Evolutionary conservation across 1,140 invertebrate genomes (phyloP).

Genomic region (Bombyx mandarina): DNA sequence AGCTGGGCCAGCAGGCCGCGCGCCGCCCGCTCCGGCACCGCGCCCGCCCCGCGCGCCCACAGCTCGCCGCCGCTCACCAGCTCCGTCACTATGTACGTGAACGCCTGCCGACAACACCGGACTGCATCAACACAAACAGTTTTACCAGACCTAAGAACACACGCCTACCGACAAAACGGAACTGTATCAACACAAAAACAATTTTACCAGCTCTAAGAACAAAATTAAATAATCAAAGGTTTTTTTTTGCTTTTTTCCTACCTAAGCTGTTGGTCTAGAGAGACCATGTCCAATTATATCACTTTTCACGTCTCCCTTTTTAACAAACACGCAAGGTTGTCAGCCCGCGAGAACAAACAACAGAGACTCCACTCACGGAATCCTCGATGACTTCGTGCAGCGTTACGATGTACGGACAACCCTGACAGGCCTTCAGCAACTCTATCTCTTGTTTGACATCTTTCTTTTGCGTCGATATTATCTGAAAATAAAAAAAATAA

Average conservation of each 20-base stretch:
- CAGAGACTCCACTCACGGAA: constrained; percentile 62
- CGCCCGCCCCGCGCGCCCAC: constrained; percentile 67
- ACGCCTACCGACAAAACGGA: too few species aligned
- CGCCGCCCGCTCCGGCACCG: constrained; percentile 69
- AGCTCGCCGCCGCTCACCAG: constrained; percentile 90
- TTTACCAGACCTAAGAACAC: too few species aligned
- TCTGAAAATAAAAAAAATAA: constrained; percentile 55
- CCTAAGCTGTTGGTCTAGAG: too few species aligned
- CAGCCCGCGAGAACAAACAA: too few species aligned
- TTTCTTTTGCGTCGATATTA: constrained; percentile 85
- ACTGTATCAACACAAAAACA: too few species aligned
- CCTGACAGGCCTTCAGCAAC: constrained; percentile 85
- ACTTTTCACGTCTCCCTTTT: too few species aligned
- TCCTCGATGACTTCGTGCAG: constrained; percentile 87
- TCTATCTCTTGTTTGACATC: constrained; percentile 85
- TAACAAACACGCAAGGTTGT: too few species aligned
- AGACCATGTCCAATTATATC: too few species aligned
- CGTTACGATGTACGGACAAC: constrained; percentile 90
- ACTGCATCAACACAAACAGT: too few species aligned
- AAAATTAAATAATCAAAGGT: too few species aligned
- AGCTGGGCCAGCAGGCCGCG: constrained; percentile 81
- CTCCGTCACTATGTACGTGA: constrained; percentile 91
- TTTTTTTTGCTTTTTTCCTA: too few species aligned
- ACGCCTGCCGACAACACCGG: constrained; percentile 41
- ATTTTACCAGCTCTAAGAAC: too few species aligned